Conservation (phyloP, 92 coral and sea anemone genomes). For the Porites lobata region DNA sequence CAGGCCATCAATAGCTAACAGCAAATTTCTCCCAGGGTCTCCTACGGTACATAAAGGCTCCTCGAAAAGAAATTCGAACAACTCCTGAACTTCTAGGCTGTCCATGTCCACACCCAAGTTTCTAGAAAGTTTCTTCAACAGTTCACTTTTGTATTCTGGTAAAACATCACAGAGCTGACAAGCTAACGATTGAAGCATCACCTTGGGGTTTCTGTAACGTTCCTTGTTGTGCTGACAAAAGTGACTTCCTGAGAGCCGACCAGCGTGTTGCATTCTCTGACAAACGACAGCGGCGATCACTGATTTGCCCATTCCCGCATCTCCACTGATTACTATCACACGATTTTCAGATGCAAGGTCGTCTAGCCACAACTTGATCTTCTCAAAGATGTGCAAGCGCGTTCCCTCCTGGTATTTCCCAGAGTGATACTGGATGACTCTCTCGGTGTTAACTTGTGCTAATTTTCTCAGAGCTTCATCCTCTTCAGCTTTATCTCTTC, state of each 20-base stretch:
- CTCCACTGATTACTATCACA: conserved; percentile 27
- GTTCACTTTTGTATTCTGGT: conserved; percentile 42
- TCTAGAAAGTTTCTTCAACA: conserved; percentile 45
- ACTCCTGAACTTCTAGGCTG: conserved; percentile 28
- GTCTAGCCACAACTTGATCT: no score
- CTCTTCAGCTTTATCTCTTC: background rate
- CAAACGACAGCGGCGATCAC: conserved; percentile 63
- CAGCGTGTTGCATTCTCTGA: conserved; percentile 27
- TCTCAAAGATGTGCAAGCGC: no score
- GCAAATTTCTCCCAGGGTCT: no score
- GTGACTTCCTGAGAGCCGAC: conserved; percentile 54
- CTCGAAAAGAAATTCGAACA: conserved; percentile 49
- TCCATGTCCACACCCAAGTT: conserved; percentile 3
- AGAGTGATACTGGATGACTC: conserved; percentile 14
- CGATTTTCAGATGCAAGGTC: no score
- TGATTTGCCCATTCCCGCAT: conserved; percentile 72
- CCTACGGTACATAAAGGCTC: conserved; percentile 46
- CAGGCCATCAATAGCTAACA: no score
- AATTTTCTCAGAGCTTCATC: conserved; percentile 22
- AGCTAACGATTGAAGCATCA: conserved; percentile 68
- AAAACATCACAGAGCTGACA: conserved; percentile 39
- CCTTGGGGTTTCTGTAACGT: conserved; percentile 48
- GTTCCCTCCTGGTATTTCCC: conserved; percentile 38
- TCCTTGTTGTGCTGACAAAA: conserved; percentile 60
- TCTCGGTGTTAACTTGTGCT: conserved; percentile 36